A percentile compares a stretch with the other conserved stretches of the same genome.
Conservation (phyloP, 2,888 invertebrate species). For the Frankliniella fusca region DNA sequence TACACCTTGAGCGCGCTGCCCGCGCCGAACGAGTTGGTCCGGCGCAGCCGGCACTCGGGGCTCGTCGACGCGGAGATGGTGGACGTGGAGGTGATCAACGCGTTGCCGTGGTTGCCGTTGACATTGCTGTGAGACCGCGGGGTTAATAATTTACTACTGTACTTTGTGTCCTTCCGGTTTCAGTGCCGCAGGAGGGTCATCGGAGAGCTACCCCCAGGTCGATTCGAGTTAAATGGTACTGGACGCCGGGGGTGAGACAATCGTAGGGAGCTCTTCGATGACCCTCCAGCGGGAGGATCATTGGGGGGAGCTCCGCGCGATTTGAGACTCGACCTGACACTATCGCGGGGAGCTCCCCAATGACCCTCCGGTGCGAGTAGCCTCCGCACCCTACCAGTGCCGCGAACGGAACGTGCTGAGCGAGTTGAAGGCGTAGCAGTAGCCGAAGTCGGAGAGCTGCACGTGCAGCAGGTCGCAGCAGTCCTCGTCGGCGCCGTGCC, state of each 20-base stretch:
- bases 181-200: too few relatives aligned
- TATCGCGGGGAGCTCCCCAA: too few relatives aligned
- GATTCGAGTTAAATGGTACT: neutral
- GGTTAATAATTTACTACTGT: too few relatives aligned
- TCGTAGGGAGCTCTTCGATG: too few relatives aligned
- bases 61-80: constrained; percentile 10
- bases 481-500: constrained; percentile 40
- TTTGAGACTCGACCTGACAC: too few relatives aligned
- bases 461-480: constrained; percentile 41
- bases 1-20: constrained; percentile 40
- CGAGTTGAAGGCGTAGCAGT: constrained; percentile 43
- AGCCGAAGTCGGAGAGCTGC: constrained; percentile 42
- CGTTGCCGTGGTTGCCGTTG: too few relatives aligned
- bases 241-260: neutral
- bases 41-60: constrained; percentile 36
- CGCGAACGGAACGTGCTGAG: constrained; percentile 38
- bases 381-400: constrained; percentile 36
- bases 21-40: constrained; percentile 39
- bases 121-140: too few relatives aligned
- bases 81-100: neutral
- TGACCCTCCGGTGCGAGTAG: neutral
- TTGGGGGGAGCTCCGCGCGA: too few relatives aligned
- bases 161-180: too few relatives aligned
- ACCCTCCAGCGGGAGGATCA: too few relatives aligned
- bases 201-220: neutral